Evolutionary conservation across 2,888 invertebrate genomes (phyloP), one percentile per base, ranked within the genome.

Genomic region (Pterobdella sp.): DNA sequence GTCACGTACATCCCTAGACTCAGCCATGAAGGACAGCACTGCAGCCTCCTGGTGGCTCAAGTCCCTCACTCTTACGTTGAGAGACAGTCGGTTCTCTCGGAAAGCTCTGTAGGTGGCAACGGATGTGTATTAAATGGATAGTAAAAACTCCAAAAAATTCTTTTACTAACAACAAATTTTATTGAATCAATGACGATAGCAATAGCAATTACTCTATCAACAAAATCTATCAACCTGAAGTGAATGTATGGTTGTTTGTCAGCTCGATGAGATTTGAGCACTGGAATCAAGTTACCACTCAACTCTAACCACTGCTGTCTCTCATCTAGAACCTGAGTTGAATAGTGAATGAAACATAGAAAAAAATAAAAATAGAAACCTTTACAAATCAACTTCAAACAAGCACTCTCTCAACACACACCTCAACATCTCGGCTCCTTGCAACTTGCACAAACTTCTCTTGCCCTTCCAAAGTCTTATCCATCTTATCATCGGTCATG

Each of bases 401-500:
- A n/a, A n/a, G n/a, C n/a, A n/a, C n/a, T n/a, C n/a, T n/a, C n/a
- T n/a, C n/a, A n/a, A 18, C n/a, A 67, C 75, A 74, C 81, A 93
- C 94, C 88, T 97, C 97, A 72, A 97, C 95, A 83, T 97, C 97
- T 77, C 94, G 87, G 83, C 95, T 95, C 84, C 96, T 94, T 60
- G 97, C 96, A 29, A 98, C 95, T 87, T 98, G 96, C n/a, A 90
- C 90, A 84, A 96, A 98, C 79, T 96, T 83, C 77, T 84, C 83
- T 77, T 86, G 85, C 76, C 83, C 84, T 84, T 98, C 98, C 73
- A 98, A 86, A 0, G 98, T 96, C 84, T 99, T 99, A 81, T 99
- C 97, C 83, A 98, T 97, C 81, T 93, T 94, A 83, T 99, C 98
- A 83, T 99, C 98, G n/a, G 98, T 99, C 89, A 99, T 97, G 84